Evolutionary conservation across 2,113 vertebrate genomes (phyloP).

Genomic region (Sebastes schlegelii): DNA sequence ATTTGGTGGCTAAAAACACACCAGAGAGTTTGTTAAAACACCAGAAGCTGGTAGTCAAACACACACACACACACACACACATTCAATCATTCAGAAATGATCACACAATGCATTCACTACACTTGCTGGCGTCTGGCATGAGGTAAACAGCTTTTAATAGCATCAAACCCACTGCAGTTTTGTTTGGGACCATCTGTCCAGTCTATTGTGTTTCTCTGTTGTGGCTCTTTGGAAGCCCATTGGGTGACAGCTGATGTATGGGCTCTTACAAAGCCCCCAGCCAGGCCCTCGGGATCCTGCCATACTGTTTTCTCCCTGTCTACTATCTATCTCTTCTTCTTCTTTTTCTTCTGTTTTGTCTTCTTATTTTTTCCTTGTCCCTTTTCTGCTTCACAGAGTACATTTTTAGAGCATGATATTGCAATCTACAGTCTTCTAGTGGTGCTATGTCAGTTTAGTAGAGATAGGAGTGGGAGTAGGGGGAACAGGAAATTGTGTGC

Average conservation of each 20-base stretch:
- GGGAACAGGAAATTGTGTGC: conserved; percentile 40
- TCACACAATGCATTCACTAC: conserved; percentile 55
- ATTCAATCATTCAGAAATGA: conserved; percentile 57
- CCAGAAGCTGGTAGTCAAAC: conserved; percentile 45
- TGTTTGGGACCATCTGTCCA: conserved; percentile 92
- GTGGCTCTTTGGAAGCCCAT: conserved; percentile 79
- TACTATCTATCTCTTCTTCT: conserved; percentile 34
- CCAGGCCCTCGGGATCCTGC: conserved; percentile 81
- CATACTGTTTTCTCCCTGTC: conserved; percentile 72
- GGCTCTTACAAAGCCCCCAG: conserved; percentile 83
- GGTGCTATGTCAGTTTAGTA: conserved; percentile 76
- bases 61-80: conserved; percentile 51
- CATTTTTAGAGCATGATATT: conserved; percentile 68
- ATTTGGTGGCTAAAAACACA: conserved; percentile 84
- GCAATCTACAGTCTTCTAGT: conserved; percentile 82
- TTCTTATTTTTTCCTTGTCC: conserved; percentile 19
- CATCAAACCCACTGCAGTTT: conserved; percentile 82
- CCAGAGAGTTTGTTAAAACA: conserved; percentile 82
- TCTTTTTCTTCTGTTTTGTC: conserved; percentile 32
- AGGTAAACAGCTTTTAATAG: conserved; percentile 94
- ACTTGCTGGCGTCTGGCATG: conserved; percentile 83
- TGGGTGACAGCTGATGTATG: conserved; percentile 89
- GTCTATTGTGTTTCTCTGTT: conserved; percentile 87
- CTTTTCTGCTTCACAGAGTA: conserved; percentile 62
- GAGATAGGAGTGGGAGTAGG: conserved; percentile 8